Evolutionary conservation across 2,888 invertebrate species (phyloP), one percentile per base, ranked within the genome.

Genomic region (Lordiphosa fenestrarum): DNA sequence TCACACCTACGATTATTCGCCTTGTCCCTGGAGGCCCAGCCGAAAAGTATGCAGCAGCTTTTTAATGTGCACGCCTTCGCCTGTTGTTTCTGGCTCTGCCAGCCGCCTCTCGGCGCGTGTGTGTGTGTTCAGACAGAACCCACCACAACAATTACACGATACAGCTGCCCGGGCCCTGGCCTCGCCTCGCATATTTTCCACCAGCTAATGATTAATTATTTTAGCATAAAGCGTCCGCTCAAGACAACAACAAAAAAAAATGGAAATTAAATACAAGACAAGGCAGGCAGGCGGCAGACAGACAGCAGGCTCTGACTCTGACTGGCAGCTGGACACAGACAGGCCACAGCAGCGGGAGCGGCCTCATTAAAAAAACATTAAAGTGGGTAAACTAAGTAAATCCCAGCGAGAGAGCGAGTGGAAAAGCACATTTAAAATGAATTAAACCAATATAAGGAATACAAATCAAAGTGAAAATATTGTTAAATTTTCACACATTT

Each of bases 141-240:
- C 53, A 61, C 73, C 82, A 69, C 73, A 81, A 80, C 81, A 76
- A 80, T 83, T 85, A 83, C 73, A 83, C 42, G 65, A 73, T 55
- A 64, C 80, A 71, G 81, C 76, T 80, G 76, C 55, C 55, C 56
- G 51, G 61, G 59, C 53, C 48, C 30, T 35, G 66, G 65, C 53
- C 68, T 60, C 64, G 65, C 53, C 68, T 60, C 64, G 84, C 82
- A 84, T 84, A 83, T 80, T 80, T 83, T 75, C 71, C 82, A 63
- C 83, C 63, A 62, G 71, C 84, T 83, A 85, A 80, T 80, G 80
- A 80, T 80, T 80, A 80, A 80, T 80, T 80, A 80, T 83, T 85
- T 83, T 83, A 80, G 82, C 80, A 80, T 85, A 80, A 80, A 80
- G 78, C 78, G 84, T 84, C 77, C 81, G 78, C 77, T 77, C 75